Percentiles rank a stretch among this genome's conserved stretches.
Conservation (phyloP, 2,797 vertebrate species). For the Rhynchonycteris naso region DNA sequence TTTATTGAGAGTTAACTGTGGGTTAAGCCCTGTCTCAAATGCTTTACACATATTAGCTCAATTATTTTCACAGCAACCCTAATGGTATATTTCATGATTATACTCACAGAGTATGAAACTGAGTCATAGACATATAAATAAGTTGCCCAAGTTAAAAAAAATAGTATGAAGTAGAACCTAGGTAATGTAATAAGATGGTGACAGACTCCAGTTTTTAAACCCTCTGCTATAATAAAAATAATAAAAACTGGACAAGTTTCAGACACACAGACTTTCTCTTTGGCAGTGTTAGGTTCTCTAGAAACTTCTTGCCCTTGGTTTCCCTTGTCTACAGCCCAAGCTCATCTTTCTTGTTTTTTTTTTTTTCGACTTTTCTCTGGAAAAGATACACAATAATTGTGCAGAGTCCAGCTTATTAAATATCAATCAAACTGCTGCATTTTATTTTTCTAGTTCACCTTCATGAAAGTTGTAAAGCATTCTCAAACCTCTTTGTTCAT, state of each 20-base stretch:
- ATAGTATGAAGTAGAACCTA: background rate
- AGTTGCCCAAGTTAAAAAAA: background rate
- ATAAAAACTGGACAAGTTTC: background rate
- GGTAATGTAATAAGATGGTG: background rate
- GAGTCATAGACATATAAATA: background rate
- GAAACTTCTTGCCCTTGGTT: background rate
- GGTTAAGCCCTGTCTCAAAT: background rate
- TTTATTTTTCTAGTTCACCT: conserved; percentile 1
- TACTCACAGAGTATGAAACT: background rate
- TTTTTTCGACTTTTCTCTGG: conserved; percentile 37
- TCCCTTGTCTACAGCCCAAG: background rate
- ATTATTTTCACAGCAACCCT: background rate
- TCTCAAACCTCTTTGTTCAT: conserved; percentile 33
- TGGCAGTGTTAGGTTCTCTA: background rate
- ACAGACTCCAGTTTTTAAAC: background rate
- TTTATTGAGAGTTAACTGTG: background rate
- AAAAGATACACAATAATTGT: conserved; percentile 2
- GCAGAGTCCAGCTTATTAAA: conserved; percentile 19
- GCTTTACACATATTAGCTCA: background rate
- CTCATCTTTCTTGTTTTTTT: conserved; percentile 38
- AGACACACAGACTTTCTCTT: background rate
- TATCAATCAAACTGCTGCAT: conserved; percentile 1
- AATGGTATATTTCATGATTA: background rate
- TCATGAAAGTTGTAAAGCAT: conserved; percentile 18
- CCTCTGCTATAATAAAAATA: background rate